Conservation (phyloP, 2,888 invertebrate species). For the Heliconius erato region DNA sequence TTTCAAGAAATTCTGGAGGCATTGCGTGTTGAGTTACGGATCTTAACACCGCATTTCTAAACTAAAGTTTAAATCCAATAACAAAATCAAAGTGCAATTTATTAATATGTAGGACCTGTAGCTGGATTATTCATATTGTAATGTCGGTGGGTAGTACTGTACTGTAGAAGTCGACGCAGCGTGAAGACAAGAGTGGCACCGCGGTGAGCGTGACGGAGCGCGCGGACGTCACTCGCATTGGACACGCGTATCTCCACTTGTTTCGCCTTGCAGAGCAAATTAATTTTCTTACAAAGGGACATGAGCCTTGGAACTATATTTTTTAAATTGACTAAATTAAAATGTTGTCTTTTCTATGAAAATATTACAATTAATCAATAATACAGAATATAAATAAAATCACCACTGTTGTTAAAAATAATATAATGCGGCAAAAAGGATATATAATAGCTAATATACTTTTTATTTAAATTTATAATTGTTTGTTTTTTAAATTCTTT, state of each 20-base stretch:
- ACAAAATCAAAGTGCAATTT: constrained; percentile 1
- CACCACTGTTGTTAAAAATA: not conserved
- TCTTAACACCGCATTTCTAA: not conserved
- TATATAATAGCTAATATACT: too few relatives aligned
- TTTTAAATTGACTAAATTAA: constrained; percentile 2
- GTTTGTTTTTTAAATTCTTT: too few relatives aligned
- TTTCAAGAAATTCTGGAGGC: too few relatives aligned
- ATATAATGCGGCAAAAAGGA: too few relatives aligned
- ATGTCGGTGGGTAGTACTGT: constrained; percentile 51
- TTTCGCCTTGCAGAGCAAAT: constrained; percentile 53
- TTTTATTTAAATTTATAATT: too few relatives aligned
- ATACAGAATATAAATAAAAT: not conserved
- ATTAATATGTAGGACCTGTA: constrained; percentile 31
- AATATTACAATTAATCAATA: not conserved
- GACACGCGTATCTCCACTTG: constrained; percentile 63
- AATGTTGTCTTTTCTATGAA: not conserved
- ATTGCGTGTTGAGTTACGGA: too few relatives aligned
- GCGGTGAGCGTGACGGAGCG: constrained; percentile 58
- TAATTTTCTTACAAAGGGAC: constrained; percentile 38
- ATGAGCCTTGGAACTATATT: not conserved
- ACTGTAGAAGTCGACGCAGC: constrained; percentile 51
- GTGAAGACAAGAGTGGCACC: constrained; percentile 55
- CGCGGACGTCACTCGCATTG: constrained; percentile 57
- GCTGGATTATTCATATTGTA: constrained; percentile 43
- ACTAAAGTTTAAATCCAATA: not conserved